Evolutionary conservation across 2,113 vertebrate species (phyloP).

Genomic region (Melanostigma gelatinosum): DNA sequence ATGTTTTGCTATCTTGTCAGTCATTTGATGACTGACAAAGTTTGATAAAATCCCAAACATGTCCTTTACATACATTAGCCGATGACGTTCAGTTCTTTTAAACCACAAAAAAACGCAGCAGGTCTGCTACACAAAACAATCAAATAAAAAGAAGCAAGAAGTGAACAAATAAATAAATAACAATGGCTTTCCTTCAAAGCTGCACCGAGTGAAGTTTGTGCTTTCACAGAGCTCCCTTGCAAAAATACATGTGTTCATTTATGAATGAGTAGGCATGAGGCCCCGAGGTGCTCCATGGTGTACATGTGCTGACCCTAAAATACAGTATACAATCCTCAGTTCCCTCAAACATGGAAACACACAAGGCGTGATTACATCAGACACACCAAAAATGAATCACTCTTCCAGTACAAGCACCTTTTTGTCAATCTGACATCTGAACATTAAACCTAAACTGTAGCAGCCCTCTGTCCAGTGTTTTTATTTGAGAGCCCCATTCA

Average conservation of each 20-base stretch:
- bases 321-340: constrained; percentile 35
- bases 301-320: constrained; percentile 60
- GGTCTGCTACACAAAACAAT: not conserved
- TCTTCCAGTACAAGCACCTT: not conserved
- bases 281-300: constrained; percentile 39
- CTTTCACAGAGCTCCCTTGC: constrained; percentile 48
- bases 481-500: not conserved
- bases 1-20: not conserved
- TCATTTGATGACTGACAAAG: not conserved
- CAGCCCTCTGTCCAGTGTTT: not conserved
- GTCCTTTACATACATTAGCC: not conserved
- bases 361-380: constrained; percentile 24
- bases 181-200: constrained; percentile 41
- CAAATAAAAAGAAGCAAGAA: not conserved
- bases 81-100: not conserved
- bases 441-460: not conserved
- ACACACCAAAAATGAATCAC: constrained; percentile 1
- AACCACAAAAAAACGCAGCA: not conserved
- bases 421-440: constrained; percentile 10
- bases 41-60: not conserved
- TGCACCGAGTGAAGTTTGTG: constrained; percentile 58
- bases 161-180: constrained; percentile 39
- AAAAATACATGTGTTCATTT: constrained; percentile 25
- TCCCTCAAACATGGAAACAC: constrained; percentile 26
- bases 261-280: constrained; percentile 36